Base-by-base conservation (phyloP, 1,140 invertebrate genomes). In the Triops longicaudatus region DNA sequence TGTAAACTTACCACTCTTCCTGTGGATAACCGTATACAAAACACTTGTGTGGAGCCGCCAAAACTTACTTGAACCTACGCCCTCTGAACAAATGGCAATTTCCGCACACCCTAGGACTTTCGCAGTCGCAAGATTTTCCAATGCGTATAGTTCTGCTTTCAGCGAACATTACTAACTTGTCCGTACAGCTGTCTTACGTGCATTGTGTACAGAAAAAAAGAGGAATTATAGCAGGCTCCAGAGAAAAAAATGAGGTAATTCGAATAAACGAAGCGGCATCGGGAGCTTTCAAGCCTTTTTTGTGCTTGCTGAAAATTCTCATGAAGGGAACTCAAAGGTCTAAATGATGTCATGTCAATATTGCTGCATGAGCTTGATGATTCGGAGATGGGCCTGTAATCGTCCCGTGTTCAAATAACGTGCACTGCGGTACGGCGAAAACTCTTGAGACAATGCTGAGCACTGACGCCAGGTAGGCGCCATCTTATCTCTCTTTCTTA, bases 1-100 rank as follows among this genome's bases (percentile, higher is more conserved):
- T 63, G 50, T 63, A 63, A 63, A 63, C 50, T 63, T 63, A 63
- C 50, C 50, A 63, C 50, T 63, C 50, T 63, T 63, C 50, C 50
- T 63, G 50, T 63, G 50, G 50, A 63, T 22, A 22, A 63, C 31
- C 50, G 50, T 63, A 63, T 63, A 63, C 50, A 63, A 63, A 22
- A 63, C 50, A 63, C 50, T 63, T 17, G 50, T 63, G 50, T 63
- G 50, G 50, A 63, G 50, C 50, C 50, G 50, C 50, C 50, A 63
- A 63, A 63, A 63, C 50, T 63, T 14, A 63, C 50, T 63, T 63
- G 50, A 63, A 63, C 50, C 50, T 17, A 63, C 50, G 50, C 50
- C 50, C 50, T 63, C 3, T 63, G n/a, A 63, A 63, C 50, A 63
- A 63, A 63, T 63, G 50, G 50, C 50, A 63, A 63, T 63, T 63